phyloP scores from a whole-genome alignment of 2,888 invertebrate genomes.

The Andrena praecox region DNA sequence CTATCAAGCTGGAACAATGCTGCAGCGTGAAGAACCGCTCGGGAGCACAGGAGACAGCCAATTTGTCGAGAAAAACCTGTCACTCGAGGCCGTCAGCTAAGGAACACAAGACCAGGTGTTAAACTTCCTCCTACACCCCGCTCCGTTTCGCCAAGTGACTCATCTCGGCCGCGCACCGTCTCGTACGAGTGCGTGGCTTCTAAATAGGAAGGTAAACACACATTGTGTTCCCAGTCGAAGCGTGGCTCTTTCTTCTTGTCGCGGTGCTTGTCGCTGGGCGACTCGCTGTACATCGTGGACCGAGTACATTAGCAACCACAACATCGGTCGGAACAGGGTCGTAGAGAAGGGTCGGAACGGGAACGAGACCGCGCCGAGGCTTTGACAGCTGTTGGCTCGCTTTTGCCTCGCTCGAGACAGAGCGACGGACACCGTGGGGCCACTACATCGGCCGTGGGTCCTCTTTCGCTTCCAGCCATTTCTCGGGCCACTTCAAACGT shows the following conservation, averaged over 20 bases:
- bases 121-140: not conserved
- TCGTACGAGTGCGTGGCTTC: constrained; percentile 57
- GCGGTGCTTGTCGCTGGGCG: constrained; percentile 59
- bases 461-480: constrained; percentile 65
- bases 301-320: constrained; percentile 80
- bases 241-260: constrained; percentile 65
- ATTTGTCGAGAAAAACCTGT: constrained; percentile 33
- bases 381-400: constrained; percentile 78
- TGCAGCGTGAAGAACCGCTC: not conserved
- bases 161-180: constrained; percentile 30
- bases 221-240: constrained; percentile 60
- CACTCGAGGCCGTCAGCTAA: not conserved
- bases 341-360: constrained; percentile 63
- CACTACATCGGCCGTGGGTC: constrained; percentile 40
- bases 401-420: constrained; percentile 65
- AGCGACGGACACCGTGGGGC: constrained; percentile 45
- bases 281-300: constrained; percentile 57
- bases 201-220: constrained; percentile 74
- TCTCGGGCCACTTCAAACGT: constrained; percentile 73
- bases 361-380: constrained; percentile 65
- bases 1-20: not conserved
- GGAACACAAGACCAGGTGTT: constrained; percentile 29
- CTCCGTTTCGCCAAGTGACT: constrained; percentile 49
- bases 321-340: constrained; percentile 66
- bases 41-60: not conserved